Percentiles rank a stretch among this genome's conserved stretches.
Evolutionary conservation across 2,888 invertebrate genomes (phyloP).

Genomic region (Tipula lateralis): DNA sequence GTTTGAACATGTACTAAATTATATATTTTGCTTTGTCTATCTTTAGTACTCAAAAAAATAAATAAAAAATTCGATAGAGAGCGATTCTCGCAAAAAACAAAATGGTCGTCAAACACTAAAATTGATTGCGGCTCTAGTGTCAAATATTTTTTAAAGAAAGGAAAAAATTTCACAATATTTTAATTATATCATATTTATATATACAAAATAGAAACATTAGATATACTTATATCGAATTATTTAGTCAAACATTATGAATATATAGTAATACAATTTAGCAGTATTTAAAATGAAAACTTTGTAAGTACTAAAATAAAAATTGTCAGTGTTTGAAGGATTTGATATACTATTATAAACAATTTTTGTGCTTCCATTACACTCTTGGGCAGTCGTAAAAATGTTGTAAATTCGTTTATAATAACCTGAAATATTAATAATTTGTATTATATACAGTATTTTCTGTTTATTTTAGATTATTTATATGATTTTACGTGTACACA

Average conservation of each 20-base stretch:
- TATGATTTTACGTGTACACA: background rate
- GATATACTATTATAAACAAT: conserved; percentile 15
- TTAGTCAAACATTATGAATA: background rate
- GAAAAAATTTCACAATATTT: background rate
- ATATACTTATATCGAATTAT: background rate
- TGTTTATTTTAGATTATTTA: background rate
- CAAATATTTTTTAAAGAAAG: conserved; percentile 5
- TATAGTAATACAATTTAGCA: background rate
- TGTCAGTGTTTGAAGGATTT: background rate
- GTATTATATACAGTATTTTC: background rate
- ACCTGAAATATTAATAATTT: background rate
- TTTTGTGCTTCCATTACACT: conserved; percentile 1
- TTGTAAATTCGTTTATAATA: background rate
- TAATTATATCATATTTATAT: conserved; percentile 19
- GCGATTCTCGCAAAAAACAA: conserved; percentile 26
- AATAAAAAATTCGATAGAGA: conserved; percentile 9
- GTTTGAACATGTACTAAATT: background rate
- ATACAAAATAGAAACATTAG: background rate
- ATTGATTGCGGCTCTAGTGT: conserved; percentile 29
- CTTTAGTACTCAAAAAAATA: background rate
- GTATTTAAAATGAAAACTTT: background rate
- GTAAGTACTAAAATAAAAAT: background rate
- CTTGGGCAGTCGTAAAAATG: background rate
- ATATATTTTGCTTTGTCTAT: background rate
- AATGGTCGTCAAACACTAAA: conserved; percentile 29